Evolutionary conservation across 2,797 vertebrate species (phyloP).

Genomic region (Onychomys torridus): DNA sequence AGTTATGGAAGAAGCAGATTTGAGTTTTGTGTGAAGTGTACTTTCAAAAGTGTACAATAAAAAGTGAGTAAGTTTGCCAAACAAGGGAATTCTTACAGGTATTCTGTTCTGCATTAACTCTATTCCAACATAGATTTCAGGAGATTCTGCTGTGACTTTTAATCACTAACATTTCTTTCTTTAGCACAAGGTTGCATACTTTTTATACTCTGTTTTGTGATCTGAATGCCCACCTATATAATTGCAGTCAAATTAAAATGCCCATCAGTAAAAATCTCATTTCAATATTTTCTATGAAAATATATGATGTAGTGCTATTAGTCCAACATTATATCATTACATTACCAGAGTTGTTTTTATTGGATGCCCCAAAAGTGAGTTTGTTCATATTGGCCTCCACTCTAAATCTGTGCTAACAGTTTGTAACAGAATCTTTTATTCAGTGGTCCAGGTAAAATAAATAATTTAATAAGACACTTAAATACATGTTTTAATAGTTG

Average conservation of each 20-base stretch:
- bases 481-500: background rate
- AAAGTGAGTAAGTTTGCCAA: background rate
- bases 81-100: slow-evolving; percentile 7
- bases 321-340: background rate
- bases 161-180: slow-evolving; percentile 42
- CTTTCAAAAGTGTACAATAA: background rate
- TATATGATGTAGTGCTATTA: background rate
- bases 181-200: background rate
- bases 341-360: background rate
- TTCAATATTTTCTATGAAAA: slow-evolving; percentile 42
- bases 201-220: slow-evolving; percentile 14
- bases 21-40: slow-evolving; percentile 36
- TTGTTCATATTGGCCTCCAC: background rate
- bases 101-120: slow-evolving; percentile 9
- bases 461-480: background rate
- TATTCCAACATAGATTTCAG: slow-evolving; percentile 1
- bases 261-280: background rate
- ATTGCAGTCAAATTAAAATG: background rate
- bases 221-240: background rate
- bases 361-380: background rate
- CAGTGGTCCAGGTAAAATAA: background rate
- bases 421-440: slow-evolving; percentile 21
- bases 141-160: slow-evolving; percentile 29
- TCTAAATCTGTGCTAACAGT: slow-evolving; percentile 16
- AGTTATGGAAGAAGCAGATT: background rate